phyloP scores from a whole-genome alignment of 2,113 vertebrate genomes.

The Trachemys scripta region DNA sequence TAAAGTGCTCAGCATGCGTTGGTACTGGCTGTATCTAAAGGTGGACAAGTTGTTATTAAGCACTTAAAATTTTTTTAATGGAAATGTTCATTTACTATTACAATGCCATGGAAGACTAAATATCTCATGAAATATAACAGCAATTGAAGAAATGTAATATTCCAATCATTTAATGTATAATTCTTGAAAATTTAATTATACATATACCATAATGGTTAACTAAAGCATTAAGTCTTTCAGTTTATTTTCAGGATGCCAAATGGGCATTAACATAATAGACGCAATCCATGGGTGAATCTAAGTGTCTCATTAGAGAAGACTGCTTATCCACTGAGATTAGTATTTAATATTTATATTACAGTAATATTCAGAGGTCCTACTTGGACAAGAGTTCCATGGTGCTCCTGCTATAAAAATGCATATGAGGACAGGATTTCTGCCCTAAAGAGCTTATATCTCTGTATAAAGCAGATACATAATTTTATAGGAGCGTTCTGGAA shows the following conservation, averaged over 20 bases:
- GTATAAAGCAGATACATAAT: accelerated
- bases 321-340: background rate
- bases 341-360: background rate
- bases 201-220: background rate
- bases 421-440: background rate
- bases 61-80: background rate
- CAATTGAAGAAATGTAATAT: background rate
- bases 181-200: background rate
- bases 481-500: background rate
- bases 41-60: background rate
- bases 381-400: background rate
- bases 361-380: background rate
- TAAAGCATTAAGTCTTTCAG: background rate
- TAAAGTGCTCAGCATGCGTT: slow-evolving; percentile 94
- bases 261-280: background rate
- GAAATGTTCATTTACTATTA: background rate
- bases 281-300: background rate
- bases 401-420: background rate
- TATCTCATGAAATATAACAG: background rate
- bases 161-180: background rate
- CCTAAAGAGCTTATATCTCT: background rate
- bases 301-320: background rate
- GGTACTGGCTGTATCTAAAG: slow-evolving; percentile 92
- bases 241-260: background rate
- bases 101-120: background rate